Percentiles rank a stretch among this genome's conserved stretches.
phyloP scores from a whole-genome alignment of 2,888 invertebrate genomes.

The Phorcus lineatus region DNA sequence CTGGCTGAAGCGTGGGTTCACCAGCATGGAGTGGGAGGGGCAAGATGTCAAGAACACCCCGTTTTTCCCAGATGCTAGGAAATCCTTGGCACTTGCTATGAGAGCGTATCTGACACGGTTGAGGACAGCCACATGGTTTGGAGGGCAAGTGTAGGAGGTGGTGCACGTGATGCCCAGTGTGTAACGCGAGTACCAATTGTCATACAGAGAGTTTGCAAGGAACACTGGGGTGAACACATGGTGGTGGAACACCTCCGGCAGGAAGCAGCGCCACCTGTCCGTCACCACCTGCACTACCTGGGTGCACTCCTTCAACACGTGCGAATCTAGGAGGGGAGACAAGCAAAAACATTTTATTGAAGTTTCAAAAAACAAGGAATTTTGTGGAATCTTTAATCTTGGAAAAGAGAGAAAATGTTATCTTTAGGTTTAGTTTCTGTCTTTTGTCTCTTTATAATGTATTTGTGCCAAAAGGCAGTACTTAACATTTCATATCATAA shows the following conservation, averaged over 20 bases:
- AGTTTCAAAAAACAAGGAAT: too few relatives aligned
- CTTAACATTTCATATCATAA: too few relatives aligned
- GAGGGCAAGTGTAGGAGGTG: conserved; percentile 34
- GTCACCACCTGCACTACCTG: conserved; percentile 14
- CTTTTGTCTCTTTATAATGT: too few relatives aligned
- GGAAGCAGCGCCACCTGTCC: conserved; percentile 49
- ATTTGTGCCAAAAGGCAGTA: too few relatives aligned
- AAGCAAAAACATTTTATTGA: too few relatives aligned
- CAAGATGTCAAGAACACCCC: conserved; percentile 52
- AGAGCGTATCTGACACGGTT: conserved; percentile 36
- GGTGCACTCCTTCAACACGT: conserved; percentile 47
- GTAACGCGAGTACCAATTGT: conserved; percentile 47
- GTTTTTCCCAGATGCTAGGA: conserved; percentile 47
- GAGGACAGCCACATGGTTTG: conserved; percentile 32
- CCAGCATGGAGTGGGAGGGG: conserved; percentile 44
- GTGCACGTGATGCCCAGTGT: conserved; percentile 44
- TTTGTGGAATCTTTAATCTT: too few relatives aligned
- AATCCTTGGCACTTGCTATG: conserved; percentile 26
- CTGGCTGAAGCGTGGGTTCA: conserved; percentile 34
- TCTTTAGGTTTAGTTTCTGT: too few relatives aligned
- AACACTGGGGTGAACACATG: conserved; percentile 50
- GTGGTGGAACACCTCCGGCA: conserved; percentile 47
- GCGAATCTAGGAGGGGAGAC: conserved; percentile 36
- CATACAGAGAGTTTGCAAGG: conserved; percentile 52
- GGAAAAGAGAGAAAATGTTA: too few relatives aligned